A percentile compares a stretch with the other conserved stretches of the same genome.
phyloP scores from a whole-genome alignment of 1,140 invertebrate species.

The Zaprionus davidi region DNA sequence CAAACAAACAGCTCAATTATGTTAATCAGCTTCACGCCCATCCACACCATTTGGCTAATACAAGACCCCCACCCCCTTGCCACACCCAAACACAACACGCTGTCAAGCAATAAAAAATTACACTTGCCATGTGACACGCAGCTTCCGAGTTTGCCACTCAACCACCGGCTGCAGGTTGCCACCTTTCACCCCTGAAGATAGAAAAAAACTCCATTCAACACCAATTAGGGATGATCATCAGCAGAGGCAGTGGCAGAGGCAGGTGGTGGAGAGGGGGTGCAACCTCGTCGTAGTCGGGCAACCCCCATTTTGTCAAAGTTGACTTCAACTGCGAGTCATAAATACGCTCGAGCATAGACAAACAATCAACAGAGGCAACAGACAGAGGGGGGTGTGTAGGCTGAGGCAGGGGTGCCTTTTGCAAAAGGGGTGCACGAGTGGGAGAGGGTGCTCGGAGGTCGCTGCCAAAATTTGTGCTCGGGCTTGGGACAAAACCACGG shows the following conservation, averaged over 20 bases:
- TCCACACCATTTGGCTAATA: constrained; percentile 58
- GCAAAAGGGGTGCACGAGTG: background rate
- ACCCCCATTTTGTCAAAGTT: constrained; percentile 72
- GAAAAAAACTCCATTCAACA: constrained; percentile 77
- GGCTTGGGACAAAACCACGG: constrained; percentile 16
- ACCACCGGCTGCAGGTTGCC: constrained; percentile 57
- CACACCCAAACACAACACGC: constrained; percentile 5
- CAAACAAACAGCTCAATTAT: constrained; percentile 80
- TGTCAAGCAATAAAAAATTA: constrained; percentile 46
- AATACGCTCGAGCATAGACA: constrained; percentile 73
- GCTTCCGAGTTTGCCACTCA: constrained; percentile 39
- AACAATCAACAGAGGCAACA: constrained; percentile 74
- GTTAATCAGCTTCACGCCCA: constrained; percentile 79
- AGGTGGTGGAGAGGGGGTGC: constrained; percentile 46
- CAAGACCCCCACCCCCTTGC: background rate
- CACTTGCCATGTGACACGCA: constrained; percentile 52
- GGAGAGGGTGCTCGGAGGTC: constrained; percentile 18
- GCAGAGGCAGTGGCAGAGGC: constrained; percentile 24
- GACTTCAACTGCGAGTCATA: constrained; percentile 72
- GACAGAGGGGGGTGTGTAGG: constrained; percentile 10
- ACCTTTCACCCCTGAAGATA: constrained; percentile 64
- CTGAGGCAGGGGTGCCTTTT: constrained; percentile 9
- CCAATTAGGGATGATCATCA: constrained; percentile 83
- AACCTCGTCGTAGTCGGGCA: constrained; percentile 47
- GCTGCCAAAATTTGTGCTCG: constrained; percentile 68